Conservation (phyloP, 2,888 invertebrate species). For the Apotomis betuletana region DNA sequence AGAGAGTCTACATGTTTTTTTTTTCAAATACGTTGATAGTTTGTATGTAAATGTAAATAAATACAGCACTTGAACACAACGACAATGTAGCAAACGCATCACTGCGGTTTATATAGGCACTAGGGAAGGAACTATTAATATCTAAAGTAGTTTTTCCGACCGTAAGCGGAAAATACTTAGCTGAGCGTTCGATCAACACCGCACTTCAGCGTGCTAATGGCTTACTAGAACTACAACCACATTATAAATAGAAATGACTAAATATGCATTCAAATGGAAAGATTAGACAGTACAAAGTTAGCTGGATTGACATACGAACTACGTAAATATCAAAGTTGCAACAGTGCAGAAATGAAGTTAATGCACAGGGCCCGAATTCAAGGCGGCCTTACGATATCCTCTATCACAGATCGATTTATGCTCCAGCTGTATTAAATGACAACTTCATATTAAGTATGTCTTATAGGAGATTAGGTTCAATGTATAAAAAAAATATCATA, state of each 20-base stretch:
- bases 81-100: neutral
- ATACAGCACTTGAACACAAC: neutral
- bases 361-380: too few relatives aligned
- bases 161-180: conserved; percentile 29
- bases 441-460: too few relatives aligned
- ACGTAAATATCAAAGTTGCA: neutral
- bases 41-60: too few relatives aligned
- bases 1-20: too few relatives aligned
- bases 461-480: too few relatives aligned
- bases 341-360: neutral
- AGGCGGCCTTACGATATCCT: too few relatives aligned
- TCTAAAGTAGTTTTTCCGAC: conserved; percentile 12
- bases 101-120: neutral
- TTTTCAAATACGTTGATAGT: too few relatives aligned
- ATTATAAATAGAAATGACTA: conserved; percentile 2
- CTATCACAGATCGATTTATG: too few relatives aligned
- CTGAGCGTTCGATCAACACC: conserved; percentile 7
- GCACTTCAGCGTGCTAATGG: conserved; percentile 14
- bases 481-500: too few relatives aligned
- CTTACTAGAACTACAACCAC: neutral
- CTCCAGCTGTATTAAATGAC: too few relatives aligned
- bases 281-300: conserved; percentile 5
- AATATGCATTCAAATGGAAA: conserved; percentile 7
- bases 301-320: conserved; percentile 16
- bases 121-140: neutral